Evolutionary conservation across 2,888 invertebrate genomes (phyloP), one percentile per base, ranked within the genome.

Genomic region (Teleiodes luculella): DNA sequence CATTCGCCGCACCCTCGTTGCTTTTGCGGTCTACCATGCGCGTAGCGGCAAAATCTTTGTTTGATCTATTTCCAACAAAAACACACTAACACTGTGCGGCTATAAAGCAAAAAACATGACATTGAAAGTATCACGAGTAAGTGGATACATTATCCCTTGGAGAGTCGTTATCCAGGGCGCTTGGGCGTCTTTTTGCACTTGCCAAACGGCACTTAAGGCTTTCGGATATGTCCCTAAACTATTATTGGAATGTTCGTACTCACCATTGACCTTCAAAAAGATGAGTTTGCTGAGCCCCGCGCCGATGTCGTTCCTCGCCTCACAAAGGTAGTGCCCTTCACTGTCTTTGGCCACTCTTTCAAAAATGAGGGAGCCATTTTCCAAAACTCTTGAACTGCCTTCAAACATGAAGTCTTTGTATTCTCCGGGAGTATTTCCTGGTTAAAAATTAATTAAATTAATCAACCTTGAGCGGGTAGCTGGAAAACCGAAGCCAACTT

Each of bases 241-340:
- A 45, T 53, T 56, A 53, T 50, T 37, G 46, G 46, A 52, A 45
- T 36, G 51, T 43, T 36, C 28, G 41, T 46, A 85, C 92, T 90
- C 88, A 96, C 96, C 96, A 78, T 97, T 96, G 52, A 97, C 96
- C 90, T 96, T 96, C 54, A 97, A 87, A 78, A 95, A 95, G 66
- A 97, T 95, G 53, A 97, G 95, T 87, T 97, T 97, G 90, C 97
- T 97, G 56, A 97, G 93, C 10, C 96, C 97, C 13, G 95, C 94
- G 0, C 97, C 97, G 61, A 98, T 96, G 64, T 95, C 95, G 77
- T 98, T 98, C 70, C 95, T 94, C n/a, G 97, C 96, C 75, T 97
- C 97, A 82, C 98, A 98, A 52, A 97, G 91, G 80, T 97, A 97
- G 80, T 96, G 95, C 0, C 97, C 97, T 83, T 96, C 96, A 76